Percentiles rank a stretch among this genome's conserved stretches.
Conservation (phyloP, 2,888 invertebrate species). For the Liopterus haemorrhoidalis region DNA sequence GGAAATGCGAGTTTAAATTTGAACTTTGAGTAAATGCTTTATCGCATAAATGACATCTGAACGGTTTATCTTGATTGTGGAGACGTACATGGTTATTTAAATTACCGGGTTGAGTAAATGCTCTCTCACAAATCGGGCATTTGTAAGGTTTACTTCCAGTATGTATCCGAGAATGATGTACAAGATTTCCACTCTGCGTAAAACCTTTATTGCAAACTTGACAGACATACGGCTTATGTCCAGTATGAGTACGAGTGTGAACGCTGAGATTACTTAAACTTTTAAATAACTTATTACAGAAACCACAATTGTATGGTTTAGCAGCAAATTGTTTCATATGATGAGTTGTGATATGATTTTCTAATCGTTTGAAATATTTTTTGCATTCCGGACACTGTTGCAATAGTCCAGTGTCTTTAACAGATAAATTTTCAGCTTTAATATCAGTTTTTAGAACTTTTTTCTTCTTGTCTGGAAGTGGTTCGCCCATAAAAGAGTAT, state of each 20-base stretch:
- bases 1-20: conserved; percentile 44
- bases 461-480: conserved; percentile 1
- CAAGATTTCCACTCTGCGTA: conserved; percentile 44
- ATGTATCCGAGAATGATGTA: conserved; percentile 44
- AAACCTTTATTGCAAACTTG: conserved; percentile 43
- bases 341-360: conserved; percentile 46
- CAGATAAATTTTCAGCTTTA: conserved; percentile 30
- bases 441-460: neutral
- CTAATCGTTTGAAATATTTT: conserved; percentile 45
- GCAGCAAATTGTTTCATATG: conserved; percentile 35
- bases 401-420: conserved; percentile 42
- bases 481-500: conserved; percentile 1
- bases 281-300: conserved; percentile 40
- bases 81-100: conserved; percentile 44
- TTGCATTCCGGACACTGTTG: conserved; percentile 45
- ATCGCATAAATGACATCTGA: conserved; percentile 45
- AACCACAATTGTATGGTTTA: conserved; percentile 37
- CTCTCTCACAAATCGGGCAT: conserved; percentile 44
- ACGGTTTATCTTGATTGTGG: conserved; percentile 45
- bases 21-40: conserved; percentile 45
- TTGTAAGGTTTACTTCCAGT: conserved; percentile 45
- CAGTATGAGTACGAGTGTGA: conserved; percentile 44
- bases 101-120: conserved; percentile 44
- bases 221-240: conserved; percentile 42
- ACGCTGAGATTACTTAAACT: conserved; percentile 42